Conservation (phyloP, 2,888 invertebrate species). For the Lysandra bellargus region DNA sequence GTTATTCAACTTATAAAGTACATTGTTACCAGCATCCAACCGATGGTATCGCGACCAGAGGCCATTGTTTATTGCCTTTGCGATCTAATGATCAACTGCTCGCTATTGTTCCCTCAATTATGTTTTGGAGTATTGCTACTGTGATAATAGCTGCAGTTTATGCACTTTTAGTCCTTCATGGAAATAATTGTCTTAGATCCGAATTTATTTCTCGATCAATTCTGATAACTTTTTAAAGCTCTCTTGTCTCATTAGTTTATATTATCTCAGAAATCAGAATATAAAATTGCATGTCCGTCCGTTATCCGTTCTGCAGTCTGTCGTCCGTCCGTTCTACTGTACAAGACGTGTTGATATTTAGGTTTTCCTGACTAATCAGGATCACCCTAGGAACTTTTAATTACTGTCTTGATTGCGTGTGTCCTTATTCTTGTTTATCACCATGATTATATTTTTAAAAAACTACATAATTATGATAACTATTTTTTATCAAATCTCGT, state of each 20-base stretch:
- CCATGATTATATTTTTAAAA: background rate
- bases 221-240: background rate
- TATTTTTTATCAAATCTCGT: background rate
- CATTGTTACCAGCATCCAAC: conserved; percentile 50
- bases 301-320: background rate
- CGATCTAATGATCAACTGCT: conserved; percentile 39
- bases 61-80: conserved; percentile 48
- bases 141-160: background rate
- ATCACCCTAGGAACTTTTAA: background rate
- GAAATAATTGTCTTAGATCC: background rate
- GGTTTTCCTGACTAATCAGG: background rate
- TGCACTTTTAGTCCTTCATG: background rate
- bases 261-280: background rate
- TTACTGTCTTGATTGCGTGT: background rate
- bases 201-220: background rate
- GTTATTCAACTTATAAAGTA: conserved; percentile 46
- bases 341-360: too few relatives aligned
- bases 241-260: background rate
- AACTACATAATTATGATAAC: background rate
- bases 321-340: background rate
- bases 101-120: conserved; percentile 28
- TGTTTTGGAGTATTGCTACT: conserved; percentile 5
- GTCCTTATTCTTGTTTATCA: background rate
- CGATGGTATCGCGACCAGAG: conserved; percentile 50
- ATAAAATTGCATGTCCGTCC: background rate